phyloP scores from a whole-genome alignment of 2,888 invertebrate genomes.

The Euzetes globulus region DNA sequence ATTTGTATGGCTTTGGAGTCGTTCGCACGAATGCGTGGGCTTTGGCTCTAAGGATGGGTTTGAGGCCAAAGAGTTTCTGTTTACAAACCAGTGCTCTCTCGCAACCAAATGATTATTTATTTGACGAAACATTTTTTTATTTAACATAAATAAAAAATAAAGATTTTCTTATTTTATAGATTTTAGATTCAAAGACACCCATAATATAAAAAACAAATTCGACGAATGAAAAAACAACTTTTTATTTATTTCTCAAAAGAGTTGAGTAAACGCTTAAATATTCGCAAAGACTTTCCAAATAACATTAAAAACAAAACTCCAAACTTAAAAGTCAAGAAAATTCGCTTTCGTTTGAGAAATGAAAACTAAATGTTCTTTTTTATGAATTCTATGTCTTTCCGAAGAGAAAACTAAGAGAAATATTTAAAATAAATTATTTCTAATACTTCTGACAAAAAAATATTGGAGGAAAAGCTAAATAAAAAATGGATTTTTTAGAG shows the following conservation, averaged over 20 bases:
- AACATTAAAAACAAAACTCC: too few relatives aligned
- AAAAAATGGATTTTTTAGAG: too few relatives aligned
- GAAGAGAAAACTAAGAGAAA: too few relatives aligned
- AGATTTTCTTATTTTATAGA: not conserved
- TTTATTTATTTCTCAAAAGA: not conserved
- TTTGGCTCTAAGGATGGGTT: not conserved
- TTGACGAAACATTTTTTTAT: not conserved
- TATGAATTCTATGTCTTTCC: too few relatives aligned
- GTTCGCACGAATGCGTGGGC: not conserved
- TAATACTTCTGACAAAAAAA: too few relatives aligned
- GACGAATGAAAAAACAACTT: not conserved
- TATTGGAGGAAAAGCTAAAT: too few relatives aligned
- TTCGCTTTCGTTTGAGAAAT: too few relatives aligned
- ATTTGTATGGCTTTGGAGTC: not conserved
- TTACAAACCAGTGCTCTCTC: not conserved
- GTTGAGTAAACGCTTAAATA: conserved; percentile 10
- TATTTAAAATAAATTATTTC: too few relatives aligned
- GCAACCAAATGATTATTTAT: not conserved
- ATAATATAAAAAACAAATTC: too few relatives aligned
- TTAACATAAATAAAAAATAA: not conserved
- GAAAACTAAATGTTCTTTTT: too few relatives aligned
- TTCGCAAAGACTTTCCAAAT: not conserved
- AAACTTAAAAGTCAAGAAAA: too few relatives aligned
- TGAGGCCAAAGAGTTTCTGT: not conserved
- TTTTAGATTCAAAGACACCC: not conserved